phyloP scores from a whole-genome alignment of 2,888 invertebrate species.

The Pachliopta kotzebuea region DNA sequence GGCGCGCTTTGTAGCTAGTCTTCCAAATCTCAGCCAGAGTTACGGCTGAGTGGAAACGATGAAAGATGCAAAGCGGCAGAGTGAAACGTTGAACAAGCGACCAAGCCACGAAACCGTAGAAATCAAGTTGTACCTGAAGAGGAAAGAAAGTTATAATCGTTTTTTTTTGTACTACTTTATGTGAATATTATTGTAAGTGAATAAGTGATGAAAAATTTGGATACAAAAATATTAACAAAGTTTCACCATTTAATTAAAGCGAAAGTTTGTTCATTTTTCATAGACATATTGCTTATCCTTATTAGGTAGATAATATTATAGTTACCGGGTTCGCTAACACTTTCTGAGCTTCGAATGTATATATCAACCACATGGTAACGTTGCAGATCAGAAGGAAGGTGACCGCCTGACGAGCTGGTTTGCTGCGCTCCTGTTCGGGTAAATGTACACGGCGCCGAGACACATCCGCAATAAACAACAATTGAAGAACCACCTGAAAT shows the following conservation, averaged over 20 bases:
- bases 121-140: conserved; percentile 87
- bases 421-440: conserved; percentile 95
- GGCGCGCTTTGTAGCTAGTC: conserved; percentile 94
- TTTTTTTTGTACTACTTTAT: neutral
- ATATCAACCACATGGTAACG: conserved; percentile 97
- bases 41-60: conserved; percentile 96
- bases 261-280: neutral
- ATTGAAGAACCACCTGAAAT: conserved; percentile 91
- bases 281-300: neutral
- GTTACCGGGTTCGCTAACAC: conserved; percentile 94
- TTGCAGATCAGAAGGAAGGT: conserved; percentile 97
- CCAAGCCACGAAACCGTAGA: conserved; percentile 97
- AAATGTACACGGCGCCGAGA: conserved; percentile 94
- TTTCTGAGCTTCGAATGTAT: conserved; percentile 96
- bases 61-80: conserved; percentile 96
- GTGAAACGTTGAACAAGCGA: conserved; percentile 95
- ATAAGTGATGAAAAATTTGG: too few relatives aligned
- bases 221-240: too few relatives aligned
- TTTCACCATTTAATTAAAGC: too few relatives aligned
- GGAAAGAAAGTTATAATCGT: neutral
- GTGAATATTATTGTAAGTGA: too few relatives aligned
- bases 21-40: conserved; percentile 98
- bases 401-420: conserved; percentile 96
- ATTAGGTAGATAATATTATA: conserved; percentile 33
- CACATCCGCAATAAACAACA: conserved; percentile 95